These are phyloP conservation scores for Crocallis elinguaria DNA, from an alignment of 2,888 invertebrate genomes.

Conservation along the genomic window DNA sequence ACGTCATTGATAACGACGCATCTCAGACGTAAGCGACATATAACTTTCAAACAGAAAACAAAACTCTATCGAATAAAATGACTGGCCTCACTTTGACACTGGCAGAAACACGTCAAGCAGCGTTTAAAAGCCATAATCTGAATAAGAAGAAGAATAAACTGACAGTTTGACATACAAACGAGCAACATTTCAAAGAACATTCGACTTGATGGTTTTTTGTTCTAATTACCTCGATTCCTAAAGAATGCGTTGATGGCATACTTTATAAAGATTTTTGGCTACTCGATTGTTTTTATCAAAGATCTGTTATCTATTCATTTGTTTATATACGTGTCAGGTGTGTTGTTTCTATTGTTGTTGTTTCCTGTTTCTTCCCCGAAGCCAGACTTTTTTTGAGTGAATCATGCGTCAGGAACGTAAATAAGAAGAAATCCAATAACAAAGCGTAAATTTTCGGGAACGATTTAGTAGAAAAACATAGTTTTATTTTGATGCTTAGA, in stretches of 20 bases:
- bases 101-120: too few species aligned
- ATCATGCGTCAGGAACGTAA: neutral
- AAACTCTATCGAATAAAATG: too few species aligned
- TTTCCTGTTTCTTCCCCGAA: neutral
- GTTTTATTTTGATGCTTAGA: neutral
- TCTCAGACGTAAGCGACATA: too few species aligned
- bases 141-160: too few species aligned
- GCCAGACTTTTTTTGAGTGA: constrained; percentile 5
- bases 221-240: constrained; percentile 1
- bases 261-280: constrained; percentile 7
- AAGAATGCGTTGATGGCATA: too few species aligned
- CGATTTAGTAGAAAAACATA: neutral
- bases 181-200: constrained; percentile 8
- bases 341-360: neutral
- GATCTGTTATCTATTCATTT: neutral
- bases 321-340: neutral
- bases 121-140: too few species aligned
- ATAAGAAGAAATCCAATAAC: neutral
- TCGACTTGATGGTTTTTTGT: constrained; percentile 8
- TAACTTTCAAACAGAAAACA: too few species aligned
- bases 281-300: constrained; percentile 1
- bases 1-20: too few species aligned
- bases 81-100: too few species aligned
- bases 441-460: neutral
- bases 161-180: constrained; percentile 4